phyloP scores from a whole-genome alignment of 2,113 vertebrate species.

The Nannospalax galili region DNA sequence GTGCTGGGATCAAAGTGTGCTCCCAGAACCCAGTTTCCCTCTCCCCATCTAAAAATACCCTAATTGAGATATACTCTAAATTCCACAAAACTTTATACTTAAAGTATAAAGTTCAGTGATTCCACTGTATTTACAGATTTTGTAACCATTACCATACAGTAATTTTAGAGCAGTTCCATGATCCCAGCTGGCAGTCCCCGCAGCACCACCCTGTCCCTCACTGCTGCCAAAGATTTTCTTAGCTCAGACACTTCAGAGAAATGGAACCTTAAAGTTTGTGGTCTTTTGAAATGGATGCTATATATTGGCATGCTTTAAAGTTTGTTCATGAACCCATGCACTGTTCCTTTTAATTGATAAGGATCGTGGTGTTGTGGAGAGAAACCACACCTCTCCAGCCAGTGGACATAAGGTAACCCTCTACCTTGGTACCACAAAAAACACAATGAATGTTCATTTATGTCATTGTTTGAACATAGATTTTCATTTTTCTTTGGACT shows the following conservation, averaged over 20 bases:
- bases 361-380: too few relatives aligned
- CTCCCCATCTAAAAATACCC: background rate
- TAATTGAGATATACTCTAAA: background rate
- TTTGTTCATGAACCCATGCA: background rate
- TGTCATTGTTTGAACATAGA: background rate
- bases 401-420: background rate
- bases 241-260: background rate
- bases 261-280: background rate
- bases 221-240: background rate
- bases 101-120: background rate
- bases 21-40: background rate
- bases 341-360: background rate
- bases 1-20: background rate
- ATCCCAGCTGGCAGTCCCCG: background rate
- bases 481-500: background rate
- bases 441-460: background rate
- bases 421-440: background rate
- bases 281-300: background rate
- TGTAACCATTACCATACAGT: background rate
- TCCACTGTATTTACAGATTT: background rate
- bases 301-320: background rate
- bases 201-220: background rate
- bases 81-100: background rate
- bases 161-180: constrained; percentile 8
- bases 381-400: background rate